Percentiles rank a stretch among this genome's conserved stretches.
Conservation (phyloP, 2,888 invertebrate genomes). For the Idaea straminata region DNA sequence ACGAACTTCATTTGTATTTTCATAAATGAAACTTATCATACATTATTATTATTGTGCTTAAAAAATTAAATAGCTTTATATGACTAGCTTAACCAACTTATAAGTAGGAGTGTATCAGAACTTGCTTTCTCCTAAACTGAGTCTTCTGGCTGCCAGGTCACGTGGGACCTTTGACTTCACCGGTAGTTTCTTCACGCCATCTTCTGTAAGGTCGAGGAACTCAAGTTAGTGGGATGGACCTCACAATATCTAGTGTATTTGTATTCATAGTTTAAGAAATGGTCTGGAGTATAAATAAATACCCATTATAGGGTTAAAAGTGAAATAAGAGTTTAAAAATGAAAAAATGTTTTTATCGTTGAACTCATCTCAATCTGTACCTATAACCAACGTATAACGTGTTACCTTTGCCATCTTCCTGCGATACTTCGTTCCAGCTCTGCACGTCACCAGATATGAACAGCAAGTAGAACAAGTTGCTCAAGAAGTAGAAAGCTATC, state of each 20-base stretch:
- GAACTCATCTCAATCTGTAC: too few species aligned
- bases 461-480: constrained; percentile 80
- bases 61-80: neutral
- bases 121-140: constrained; percentile 31
- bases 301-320: neutral
- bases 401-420: constrained; percentile 45
- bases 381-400: constrained; percentile 3
- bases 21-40: too few species aligned
- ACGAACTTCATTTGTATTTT: too few species aligned
- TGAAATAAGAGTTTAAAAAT: too few species aligned
- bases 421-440: constrained; percentile 79
- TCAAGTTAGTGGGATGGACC: too few species aligned
- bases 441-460: constrained; percentile 82
- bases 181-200: constrained; percentile 19
- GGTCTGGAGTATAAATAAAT: neutral
- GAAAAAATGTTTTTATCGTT: too few species aligned
- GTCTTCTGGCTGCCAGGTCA: constrained; percentile 20
- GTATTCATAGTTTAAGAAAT: neutral
- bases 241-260: neutral
- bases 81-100: constrained; percentile 2
- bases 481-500: constrained; percentile 78
- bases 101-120: constrained; percentile 15
- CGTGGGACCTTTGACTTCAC: constrained; percentile 14
- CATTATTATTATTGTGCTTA: too few species aligned
- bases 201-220: constrained; percentile 17